Evolutionary conservation across 2,113 vertebrate genomes (phyloP), one percentile per base, ranked within the genome.

Genomic region (Mustela lutreola): DNA sequence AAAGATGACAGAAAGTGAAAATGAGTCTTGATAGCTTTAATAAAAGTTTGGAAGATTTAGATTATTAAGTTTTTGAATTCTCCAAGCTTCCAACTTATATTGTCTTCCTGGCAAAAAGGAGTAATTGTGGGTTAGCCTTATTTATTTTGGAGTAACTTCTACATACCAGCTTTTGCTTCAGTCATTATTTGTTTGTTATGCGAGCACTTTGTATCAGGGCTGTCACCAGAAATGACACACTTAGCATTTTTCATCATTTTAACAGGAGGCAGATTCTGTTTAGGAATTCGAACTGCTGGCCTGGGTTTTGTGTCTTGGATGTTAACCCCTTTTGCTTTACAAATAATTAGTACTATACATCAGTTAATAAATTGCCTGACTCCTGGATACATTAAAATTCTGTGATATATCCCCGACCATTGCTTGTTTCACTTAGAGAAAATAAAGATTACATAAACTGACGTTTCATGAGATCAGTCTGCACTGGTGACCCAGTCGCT

Each of bases 81-180:
- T 86, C 50, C 15, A 0, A 56, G 63, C 42, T 83, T 94, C 50
- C 60, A 26, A 48, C 18, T 89, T 95, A 48, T 5, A 5, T 82
- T 85, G 58, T 91, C 91, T 96, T 94, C 76, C 70, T 92, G 42
- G 89, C 79, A 82, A n/a, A 48, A 60, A 28, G 67, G 79, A 48
- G 48, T 82, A 65, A 45, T 39, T 71, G 36, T 90, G 79, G 45
- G n/a, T 62, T 89, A 82, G 5, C 53, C 89, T 93, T 88, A 45
- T 88, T 94, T 94, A 82, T 93, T 81, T 82, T 97, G 92, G 73
- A 93, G 56, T 78, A 62, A 82, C 79, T 86, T 89, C 71, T 88
- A 33, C 8, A 36, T 0, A 33, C 53, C 39, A 91, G 22, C 73
- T 73, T 94, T 91, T 85, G 50, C 86, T 82, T n/a, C 96, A 63